A percentile compares a stretch with the other conserved stretches of the same genome.
Conservation (phyloP, 2,797 vertebrate species). For the Cryptoblepharus egeriae region DNA sequence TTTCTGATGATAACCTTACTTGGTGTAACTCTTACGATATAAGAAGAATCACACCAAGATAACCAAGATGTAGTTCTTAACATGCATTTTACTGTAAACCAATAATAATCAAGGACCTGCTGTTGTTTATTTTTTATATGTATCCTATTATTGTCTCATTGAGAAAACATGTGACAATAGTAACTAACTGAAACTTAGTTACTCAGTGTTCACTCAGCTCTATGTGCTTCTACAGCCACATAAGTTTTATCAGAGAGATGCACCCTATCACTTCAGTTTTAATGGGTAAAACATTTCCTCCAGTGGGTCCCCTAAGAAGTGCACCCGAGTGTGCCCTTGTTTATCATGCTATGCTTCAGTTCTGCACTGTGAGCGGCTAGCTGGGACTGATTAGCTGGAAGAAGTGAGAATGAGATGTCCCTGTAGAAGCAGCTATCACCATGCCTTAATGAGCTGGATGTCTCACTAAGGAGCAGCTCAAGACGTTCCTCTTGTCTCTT, state of each 20-base stretch:
- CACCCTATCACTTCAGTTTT: slow-evolving; percentile 6
- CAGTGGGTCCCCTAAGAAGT: background rate
- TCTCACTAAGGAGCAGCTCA: background rate
- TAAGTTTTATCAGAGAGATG: background rate
- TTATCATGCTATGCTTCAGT: background rate
- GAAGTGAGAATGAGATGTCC: background rate
- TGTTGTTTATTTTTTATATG: background rate
- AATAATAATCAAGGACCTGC: background rate
- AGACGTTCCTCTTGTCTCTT: background rate
- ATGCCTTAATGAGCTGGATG: background rate
- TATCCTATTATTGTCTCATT: rapidly evolving
- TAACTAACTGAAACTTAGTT: background rate
- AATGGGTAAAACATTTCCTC: background rate
- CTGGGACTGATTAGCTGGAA: background rate
- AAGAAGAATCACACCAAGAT: background rate
- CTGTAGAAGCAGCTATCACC: background rate
- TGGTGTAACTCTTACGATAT: background rate
- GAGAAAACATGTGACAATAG: rapidly evolving
- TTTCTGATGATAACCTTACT: background rate
- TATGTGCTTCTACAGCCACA: background rate
- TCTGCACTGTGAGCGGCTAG: background rate
- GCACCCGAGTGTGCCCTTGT: rapidly evolving
- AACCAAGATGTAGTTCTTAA: background rate
- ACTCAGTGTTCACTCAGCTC: background rate
- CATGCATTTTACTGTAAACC: background rate